Conservation (phyloP, 2,797 vertebrate genomes). For the Sebastes jordani region DNA sequence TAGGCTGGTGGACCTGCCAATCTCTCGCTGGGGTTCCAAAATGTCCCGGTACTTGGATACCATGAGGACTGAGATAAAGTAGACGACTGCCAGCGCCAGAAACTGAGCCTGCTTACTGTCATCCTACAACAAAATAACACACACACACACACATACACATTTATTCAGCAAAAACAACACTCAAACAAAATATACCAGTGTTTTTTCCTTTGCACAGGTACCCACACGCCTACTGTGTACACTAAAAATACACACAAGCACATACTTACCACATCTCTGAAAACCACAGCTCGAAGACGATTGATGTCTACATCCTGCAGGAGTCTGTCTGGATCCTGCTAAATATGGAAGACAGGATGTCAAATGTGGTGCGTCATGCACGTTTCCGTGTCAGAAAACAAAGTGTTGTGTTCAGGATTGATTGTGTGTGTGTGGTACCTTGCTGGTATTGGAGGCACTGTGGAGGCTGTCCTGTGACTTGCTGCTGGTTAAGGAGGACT, state of each 20-base stretch:
- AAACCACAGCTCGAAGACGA: slow-evolving; percentile 96
- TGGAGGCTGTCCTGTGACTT: slow-evolving; percentile 90
- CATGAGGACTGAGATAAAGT: slow-evolving; percentile 99
- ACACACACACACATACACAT: background rate
- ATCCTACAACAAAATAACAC: slow-evolving; percentile 81
- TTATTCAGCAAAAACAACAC: background rate
- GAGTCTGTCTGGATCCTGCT: slow-evolving; percentile 96
- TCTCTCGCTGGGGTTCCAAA: slow-evolving; percentile 96
- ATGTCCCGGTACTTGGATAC: slow-evolving; percentile 99
- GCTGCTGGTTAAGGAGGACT: slow-evolving; percentile 86
- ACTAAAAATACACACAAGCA: slow-evolving; percentile 20
- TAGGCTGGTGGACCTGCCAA: slow-evolving; percentile 92
- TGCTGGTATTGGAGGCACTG: slow-evolving; percentile 77
- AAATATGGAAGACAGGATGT: slow-evolving; percentile 61
- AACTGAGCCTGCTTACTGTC: slow-evolving; percentile 99
- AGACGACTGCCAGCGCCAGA: slow-evolving; percentile 96
- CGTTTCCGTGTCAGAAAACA: slow-evolving; percentile 7
- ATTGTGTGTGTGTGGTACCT: slow-evolving; percentile 68
- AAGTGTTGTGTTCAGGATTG: background rate
- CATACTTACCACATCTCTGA: slow-evolving; percentile 95
- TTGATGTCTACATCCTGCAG: slow-evolving; percentile 99
- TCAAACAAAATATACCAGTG: background rate
- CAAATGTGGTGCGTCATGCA: slow-evolving; percentile 20
- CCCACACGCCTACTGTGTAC: background rate
- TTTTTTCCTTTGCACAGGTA: slow-evolving; percentile 62